Evolutionary conservation across 2,888 invertebrate species (phyloP).

Genomic region (Tricholauxania praeusta): DNA sequence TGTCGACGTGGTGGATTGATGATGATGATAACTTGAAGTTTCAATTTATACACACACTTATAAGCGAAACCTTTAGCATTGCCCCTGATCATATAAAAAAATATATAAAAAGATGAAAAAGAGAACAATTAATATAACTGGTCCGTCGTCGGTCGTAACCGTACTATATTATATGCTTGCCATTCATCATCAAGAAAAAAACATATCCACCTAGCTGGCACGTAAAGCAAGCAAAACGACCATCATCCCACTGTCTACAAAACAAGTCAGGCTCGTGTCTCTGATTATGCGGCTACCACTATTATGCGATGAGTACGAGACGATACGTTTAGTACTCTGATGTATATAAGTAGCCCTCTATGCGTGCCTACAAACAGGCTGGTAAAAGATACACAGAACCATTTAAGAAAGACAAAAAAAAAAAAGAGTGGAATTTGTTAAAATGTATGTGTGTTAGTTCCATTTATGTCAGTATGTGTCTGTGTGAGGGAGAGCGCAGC

Average conservation of each 20-base stretch:
- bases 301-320: constrained; percentile 11
- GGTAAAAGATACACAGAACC: constrained; percentile 21
- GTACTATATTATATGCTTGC: background rate
- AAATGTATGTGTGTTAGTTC: too few relatives aligned
- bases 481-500: constrained; percentile 36
- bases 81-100: too few relatives aligned
- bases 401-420: too few relatives aligned
- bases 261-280: constrained; percentile 23
- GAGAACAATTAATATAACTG: constrained; percentile 12
- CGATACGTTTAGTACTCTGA: background rate
- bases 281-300: constrained; percentile 19
- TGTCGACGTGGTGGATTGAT: constrained; percentile 4
- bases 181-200: too few relatives aligned
- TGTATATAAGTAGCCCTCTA: constrained; percentile 24
- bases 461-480: constrained; percentile 39
- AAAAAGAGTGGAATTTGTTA: too few relatives aligned
- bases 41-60: too few relatives aligned
- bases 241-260: constrained; percentile 7
- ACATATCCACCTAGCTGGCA: too few relatives aligned
- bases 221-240: background rate
- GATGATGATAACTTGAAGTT: too few relatives aligned
- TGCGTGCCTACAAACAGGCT: constrained; percentile 14
- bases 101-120: background rate
- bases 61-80: too few relatives aligned
- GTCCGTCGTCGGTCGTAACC: background rate